A percentile compares a stretch with the other conserved stretches of the same genome.
phyloP scores from a whole-genome alignment of 2,888 invertebrate genomes.

The Megalurothrips usitatus region DNA sequence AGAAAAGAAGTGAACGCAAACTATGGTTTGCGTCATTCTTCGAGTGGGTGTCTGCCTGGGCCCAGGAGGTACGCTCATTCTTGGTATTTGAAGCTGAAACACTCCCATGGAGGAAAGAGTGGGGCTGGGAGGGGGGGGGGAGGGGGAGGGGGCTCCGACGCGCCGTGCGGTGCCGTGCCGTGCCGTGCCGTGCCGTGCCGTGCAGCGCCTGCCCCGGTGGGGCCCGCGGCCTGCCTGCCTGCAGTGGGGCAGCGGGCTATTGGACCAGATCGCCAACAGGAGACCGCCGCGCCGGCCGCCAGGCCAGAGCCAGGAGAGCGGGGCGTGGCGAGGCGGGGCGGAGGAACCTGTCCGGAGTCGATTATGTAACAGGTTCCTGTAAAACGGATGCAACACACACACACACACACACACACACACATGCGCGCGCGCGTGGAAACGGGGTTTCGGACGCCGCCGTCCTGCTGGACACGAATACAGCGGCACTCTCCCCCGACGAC shows the following conservation, averaged over 20 bases:
- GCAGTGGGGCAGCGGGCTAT: conserved; percentile 5
- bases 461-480: neutral
- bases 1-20: too few species aligned
- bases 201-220: neutral
- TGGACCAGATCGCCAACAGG: neutral
- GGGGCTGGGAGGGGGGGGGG: too few species aligned
- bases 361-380: conserved; percentile 20
- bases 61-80: too few species aligned
- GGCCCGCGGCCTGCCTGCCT: neutral
- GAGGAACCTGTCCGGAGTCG: conserved; percentile 13
- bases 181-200: neutral
- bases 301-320: neutral
- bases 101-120: too few species aligned
- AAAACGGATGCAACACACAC: conserved; percentile 19
- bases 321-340: neutral
- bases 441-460: neutral
- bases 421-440: neutral
- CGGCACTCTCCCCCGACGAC: too few species aligned
- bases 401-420: too few species aligned
- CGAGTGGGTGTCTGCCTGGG: too few species aligned
- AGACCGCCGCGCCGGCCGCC: neutral
- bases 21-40: too few species aligned
- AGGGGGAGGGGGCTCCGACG: neutral
- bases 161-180: neutral
- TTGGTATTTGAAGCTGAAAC: too few species aligned